Evolutionary conservation across 2,888 invertebrate genomes (phyloP), one percentile per base, ranked within the genome.

Genomic region (Drosophila buzzatii): DNA sequence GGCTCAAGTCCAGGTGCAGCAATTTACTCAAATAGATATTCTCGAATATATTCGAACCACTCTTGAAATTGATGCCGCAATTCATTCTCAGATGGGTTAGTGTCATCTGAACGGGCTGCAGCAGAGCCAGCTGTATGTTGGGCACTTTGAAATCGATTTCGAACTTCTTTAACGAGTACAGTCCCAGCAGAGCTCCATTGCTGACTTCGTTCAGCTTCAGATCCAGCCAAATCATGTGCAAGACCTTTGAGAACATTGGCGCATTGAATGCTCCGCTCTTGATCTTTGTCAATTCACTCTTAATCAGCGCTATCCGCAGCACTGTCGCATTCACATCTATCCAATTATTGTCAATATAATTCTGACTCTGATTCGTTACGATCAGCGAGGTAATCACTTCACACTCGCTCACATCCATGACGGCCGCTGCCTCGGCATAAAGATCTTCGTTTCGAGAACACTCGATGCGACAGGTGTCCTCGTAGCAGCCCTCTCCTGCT

Each of bases 61-160:
- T 79, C 0, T 67, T 41, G 3, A 91, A 74, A 0, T 12, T 16
- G 0, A 91, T 59, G 16, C 82, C 81, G 1, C 75, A 76, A 66
- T 85, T 87, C 2, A 92, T 47, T n/a, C 69, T 73, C 4, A 92
- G 63, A 18, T 82, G 79, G 1, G 69, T 69, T 3, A 92, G 70
- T 0, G 90, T 90, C 2, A 77, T 62, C 62, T 92, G 91, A 0
- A 92, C 83, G 0, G 92, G 91, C 49, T 92, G 92, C 47, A 92
- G 78, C 37, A 92, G 88, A 3, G 83, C 77, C 23, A 89, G 58
- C 49, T 82, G 78, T 3, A 91, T 64, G 0, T 56, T 45, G 0
- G 66, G 58, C 8, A 92, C 45, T 3, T 58, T 67, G 1, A 83
- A 79, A 3, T 71, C 75, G 10, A 92, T 86, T 5, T 79, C 81